phyloP scores from a whole-genome alignment of 2,797 vertebrate species.

The Poeciliopsis gracilis region DNA sequence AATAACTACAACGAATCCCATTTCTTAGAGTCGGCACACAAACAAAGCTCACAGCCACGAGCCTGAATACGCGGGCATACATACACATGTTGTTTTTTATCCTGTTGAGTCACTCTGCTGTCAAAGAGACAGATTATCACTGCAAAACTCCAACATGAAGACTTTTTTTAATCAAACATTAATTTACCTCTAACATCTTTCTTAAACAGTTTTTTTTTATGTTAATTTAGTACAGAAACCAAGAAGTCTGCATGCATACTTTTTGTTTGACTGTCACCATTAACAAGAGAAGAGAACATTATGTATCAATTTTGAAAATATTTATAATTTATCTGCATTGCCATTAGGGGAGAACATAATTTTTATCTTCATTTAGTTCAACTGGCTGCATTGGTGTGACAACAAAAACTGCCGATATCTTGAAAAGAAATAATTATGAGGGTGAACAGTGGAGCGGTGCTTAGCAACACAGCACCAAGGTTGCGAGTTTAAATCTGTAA shows the following conservation, averaged over 20 bases:
- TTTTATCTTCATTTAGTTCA: background rate
- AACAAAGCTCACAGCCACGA: constrained; percentile 36
- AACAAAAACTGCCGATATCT: background rate
- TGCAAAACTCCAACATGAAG: constrained; percentile 31
- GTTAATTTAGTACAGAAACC: constrained; percentile 4
- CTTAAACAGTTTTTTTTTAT: background rate
- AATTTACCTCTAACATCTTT: constrained; percentile 30
- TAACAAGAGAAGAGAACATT: background rate
- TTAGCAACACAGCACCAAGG: constrained; percentile 2
- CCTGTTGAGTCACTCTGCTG: constrained; percentile 45
- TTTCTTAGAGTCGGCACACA: constrained; percentile 37
- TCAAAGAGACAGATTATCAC: constrained; percentile 55
- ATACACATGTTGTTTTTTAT: constrained; percentile 35
- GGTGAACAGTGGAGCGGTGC: background rate
- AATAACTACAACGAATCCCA: constrained; percentile 61
- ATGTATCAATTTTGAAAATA: background rate
- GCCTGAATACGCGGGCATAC: constrained; percentile 20
- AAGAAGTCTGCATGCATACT: background rate
- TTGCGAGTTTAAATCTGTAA: constrained; percentile 4
- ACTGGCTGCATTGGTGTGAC: background rate
- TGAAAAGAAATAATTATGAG: background rate
- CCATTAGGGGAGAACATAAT: background rate
- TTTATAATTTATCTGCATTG: background rate
- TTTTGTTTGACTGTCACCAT: background rate
- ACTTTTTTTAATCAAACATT: constrained; percentile 43